Base-by-base conservation (phyloP, 2,113 vertebrate genomes). In the Pangasianodon hypophthalmus region DNA sequence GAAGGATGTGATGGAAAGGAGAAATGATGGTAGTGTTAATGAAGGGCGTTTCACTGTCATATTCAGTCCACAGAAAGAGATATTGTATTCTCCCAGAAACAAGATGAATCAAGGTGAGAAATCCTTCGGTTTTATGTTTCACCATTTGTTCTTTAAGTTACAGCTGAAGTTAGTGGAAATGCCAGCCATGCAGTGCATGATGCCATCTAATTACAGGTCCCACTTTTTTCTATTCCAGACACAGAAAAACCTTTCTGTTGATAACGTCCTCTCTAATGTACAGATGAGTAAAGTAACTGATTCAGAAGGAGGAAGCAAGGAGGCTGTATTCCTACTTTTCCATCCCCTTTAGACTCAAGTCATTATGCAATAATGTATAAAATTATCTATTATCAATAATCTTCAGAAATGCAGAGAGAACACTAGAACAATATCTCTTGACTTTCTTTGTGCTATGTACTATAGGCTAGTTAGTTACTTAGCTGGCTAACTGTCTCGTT, bases 1-100 rank as follows among this genome's bases (percentile, higher is more conserved):
- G 19, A 88, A 32, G 86, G 52, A 67, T 69, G 58, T 90, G 90
- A 84, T 64, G 85, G 85, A 88, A 91, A 83, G 67, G 29, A 67
- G 80, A 92, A 83, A 88, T 60, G 93, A 92, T 91, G 58, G 32
- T 46, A 88, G 89, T 58, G 46, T 77, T 88, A 52, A 67, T 77
- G 89, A 52, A 82, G 64, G 86, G 52, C 21, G 32, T 80, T 86
- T 89, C 89, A 88, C 79, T 84, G 84, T 87, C 84, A n/a, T 67
- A 84, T 81, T 84, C 48, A 69, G 54, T 86, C 80, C 79, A 87
- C 50, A 9, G 21, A 81, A 87, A 90, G 58, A 87, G 64, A 21
- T 9, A 56, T 6, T 13, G 24, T 16, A 75, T 52, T 4, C 87
- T 81, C 26, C 75, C 50, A 44, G 21, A 56, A 54, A 60, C 52